A percentile compares a stretch with the other conserved stretches of the same genome.
Evolutionary conservation across 2,888 invertebrate species (phyloP).

Genomic region (Cordylochernes scorpioides): DNA sequence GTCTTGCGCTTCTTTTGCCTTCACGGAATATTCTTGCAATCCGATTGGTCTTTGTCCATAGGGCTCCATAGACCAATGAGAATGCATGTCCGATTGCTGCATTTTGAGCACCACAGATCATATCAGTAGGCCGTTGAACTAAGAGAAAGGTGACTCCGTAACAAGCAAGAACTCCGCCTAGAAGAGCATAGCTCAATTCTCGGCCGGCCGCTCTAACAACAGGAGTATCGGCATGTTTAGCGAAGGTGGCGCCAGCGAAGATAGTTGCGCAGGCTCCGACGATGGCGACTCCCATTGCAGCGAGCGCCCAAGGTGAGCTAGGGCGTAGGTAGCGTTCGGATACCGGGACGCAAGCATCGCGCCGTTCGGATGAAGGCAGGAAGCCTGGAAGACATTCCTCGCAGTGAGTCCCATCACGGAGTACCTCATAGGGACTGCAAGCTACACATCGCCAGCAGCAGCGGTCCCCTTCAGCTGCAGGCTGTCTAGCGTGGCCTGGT

Average conservation of each 20-base stretch:
- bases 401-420: conserved; percentile 54
- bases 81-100: conserved; percentile 23
- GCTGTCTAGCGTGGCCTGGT: conserved; percentile 62
- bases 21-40: conserved; percentile 16
- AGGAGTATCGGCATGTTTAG: conserved; percentile 21
- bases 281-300: conserved; percentile 42
- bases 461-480: conserved; percentile 71
- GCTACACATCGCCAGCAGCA: conserved; percentile 85
- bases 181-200: conserved; percentile 24
- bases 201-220: conserved; percentile 25
- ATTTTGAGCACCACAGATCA: conserved; percentile 23
- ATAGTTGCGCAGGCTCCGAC: conserved; percentile 21
- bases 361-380: conserved; percentile 9
- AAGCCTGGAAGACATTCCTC: conserved; percentile 35
- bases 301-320: conserved; percentile 61
- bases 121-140: conserved; percentile 19
- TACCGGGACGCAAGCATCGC: conserved; percentile 39
- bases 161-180: conserved; percentile 23
- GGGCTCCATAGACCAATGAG: conserved; percentile 23
- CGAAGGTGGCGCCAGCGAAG: conserved; percentile 21
- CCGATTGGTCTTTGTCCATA: conserved; percentile 24
- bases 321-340: conserved; percentile 35
- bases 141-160: conserved; percentile 23
- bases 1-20: conserved; percentile 22
- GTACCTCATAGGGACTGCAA: conserved; percentile 60